These are phyloP conservation scores for Cyclina sinensis DNA, from an alignment of 1,140 invertebrate species.

Conservation along the genomic window DNA sequence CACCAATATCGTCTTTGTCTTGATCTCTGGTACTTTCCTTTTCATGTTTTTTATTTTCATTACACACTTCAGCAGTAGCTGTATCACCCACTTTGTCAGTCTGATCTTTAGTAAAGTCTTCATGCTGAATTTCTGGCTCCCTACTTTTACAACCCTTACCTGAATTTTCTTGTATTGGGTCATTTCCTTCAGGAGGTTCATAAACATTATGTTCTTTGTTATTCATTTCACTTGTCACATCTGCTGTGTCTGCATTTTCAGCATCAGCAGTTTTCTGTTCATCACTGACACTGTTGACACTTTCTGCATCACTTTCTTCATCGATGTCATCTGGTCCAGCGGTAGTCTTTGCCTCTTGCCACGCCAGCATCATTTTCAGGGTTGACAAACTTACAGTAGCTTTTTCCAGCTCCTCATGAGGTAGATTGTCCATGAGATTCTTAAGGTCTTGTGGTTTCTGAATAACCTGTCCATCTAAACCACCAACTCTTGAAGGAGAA, in stretches of 20 bases:
- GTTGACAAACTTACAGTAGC: conserved; percentile 8
- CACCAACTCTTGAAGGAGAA: not conserved
- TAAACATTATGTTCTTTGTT: conserved; percentile 11
- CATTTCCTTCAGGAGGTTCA: conserved; percentile 6
- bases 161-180: too few relatives aligned
- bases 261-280: not conserved
- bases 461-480: conserved; percentile 20
- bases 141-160: too few relatives aligned
- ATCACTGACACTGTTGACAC: not conserved
- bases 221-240: conserved; percentile 17
- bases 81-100: too few relatives aligned
- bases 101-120: too few relatives aligned
- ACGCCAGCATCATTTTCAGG: not conserved
- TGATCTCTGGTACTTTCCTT: not conserved
- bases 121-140: too few relatives aligned
- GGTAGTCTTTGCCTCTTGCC: not conserved
- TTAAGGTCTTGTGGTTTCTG: conserved; percentile 37
- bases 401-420: not conserved
- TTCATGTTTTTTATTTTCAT: not conserved
- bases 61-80: not conserved
- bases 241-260: not conserved
- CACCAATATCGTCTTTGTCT: not conserved
- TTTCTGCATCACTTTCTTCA: not conserved
- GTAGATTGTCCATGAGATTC: not conserved
- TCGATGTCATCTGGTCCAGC: not conserved